A percentile compares a stretch with the other conserved stretches of the same genome.
Evolutionary conservation across 2,113 vertebrate species (phyloP).

Genomic region (Uria lomvia): DNA sequence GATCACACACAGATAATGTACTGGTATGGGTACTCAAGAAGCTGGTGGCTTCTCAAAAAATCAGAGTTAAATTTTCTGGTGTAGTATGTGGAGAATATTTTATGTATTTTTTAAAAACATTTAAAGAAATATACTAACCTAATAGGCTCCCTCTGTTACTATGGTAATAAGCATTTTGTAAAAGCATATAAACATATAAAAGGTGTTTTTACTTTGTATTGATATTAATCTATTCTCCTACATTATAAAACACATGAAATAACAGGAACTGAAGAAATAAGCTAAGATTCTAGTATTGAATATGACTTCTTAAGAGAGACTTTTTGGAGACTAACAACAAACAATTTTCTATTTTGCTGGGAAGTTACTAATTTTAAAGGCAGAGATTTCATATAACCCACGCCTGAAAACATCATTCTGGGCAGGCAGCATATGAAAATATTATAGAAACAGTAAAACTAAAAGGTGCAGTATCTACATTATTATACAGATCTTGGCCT

Average conservation of each 20-base stretch:
- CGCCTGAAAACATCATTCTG: neutral
- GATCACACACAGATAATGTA: neutral
- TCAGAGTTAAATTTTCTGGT: neutral
- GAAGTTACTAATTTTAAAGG: slow-evolving; percentile 15
- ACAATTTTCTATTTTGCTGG: neutral
- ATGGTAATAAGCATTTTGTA: slow-evolving; percentile 9
- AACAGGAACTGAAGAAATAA: neutral
- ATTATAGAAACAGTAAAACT: neutral
- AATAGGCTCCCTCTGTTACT: neutral
- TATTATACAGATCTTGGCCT: neutral
- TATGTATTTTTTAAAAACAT: neutral
- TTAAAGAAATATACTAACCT: neutral
- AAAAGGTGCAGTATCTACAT: rapidly evolving
- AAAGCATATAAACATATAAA: neutral
- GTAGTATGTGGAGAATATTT: neutral
- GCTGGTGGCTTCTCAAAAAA: neutral
- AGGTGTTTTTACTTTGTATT: neutral
- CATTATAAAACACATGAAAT: neutral
- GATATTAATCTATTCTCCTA: neutral
- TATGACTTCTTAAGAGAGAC: neutral
- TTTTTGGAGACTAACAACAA: neutral
- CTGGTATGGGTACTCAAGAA: neutral
- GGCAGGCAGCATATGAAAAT: neutral
- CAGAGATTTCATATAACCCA: neutral
- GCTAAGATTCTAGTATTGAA: neutral